Percentiles rank a stretch among this genome's conserved stretches.
Conservation (phyloP, 2,888 invertebrate species). For the Xestia rhomboidea region DNA sequence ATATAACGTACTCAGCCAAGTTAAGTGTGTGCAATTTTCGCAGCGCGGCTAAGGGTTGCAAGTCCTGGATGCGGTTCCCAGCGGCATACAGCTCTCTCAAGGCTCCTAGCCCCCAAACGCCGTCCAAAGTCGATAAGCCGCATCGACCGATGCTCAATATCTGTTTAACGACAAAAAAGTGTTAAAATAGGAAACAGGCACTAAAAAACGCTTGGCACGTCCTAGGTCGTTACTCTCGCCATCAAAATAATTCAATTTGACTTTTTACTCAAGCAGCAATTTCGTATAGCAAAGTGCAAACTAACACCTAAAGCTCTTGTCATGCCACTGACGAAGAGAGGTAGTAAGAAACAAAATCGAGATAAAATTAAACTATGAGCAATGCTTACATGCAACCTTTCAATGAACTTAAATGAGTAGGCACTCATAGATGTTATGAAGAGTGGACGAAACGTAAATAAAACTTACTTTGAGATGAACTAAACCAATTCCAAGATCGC, state of each 20-base stretch:
- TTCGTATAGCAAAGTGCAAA: background rate
- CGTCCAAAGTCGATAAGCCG: constrained; percentile 92
- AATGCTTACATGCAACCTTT: background rate
- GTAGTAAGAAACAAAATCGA: background rate
- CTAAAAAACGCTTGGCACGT: background rate
- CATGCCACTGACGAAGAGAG: background rate
- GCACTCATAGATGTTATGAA: background rate
- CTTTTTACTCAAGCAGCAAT: background rate
- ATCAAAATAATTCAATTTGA: background rate
- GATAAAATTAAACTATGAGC: background rate
- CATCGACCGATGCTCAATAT: constrained; percentile 91
- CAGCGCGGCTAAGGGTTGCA: constrained; percentile 91
- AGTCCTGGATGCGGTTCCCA: constrained; percentile 91
- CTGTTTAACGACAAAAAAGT: constrained; percentile 68
- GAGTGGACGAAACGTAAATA: background rate
- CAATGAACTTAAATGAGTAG: background rate
- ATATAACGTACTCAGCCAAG: constrained; percentile 81
- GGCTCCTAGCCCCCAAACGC: constrained; percentile 92
- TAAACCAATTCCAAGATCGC: constrained; percentile 93
- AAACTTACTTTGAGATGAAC: constrained; percentile 88
- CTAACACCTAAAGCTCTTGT: background rate
- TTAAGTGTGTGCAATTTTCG: constrained; percentile 89
- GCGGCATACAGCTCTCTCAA: constrained; percentile 92
- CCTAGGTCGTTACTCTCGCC: background rate
- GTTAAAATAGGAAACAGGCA: background rate